These are phyloP conservation scores for Drosophila barbarae DNA, from an alignment of 2,888 invertebrate species.

Conservation along the genomic window DNA sequence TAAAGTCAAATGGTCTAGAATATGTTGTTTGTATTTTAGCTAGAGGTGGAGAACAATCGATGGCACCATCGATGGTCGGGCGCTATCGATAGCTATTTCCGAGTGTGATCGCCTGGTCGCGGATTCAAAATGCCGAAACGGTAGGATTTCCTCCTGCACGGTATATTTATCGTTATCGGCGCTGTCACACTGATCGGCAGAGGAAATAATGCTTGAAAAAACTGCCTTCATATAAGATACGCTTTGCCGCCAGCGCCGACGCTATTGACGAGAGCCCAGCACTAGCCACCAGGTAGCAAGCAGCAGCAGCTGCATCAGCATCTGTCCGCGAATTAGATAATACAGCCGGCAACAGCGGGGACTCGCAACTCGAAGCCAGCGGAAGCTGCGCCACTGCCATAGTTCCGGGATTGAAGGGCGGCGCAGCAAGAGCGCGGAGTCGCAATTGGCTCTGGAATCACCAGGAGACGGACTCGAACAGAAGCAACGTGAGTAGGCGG, in stretches of 20 bases:
- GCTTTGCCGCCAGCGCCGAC: slow-evolving; percentile 6
- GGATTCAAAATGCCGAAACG: neutral
- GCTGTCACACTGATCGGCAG: too few species aligned
- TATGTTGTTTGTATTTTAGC: slow-evolving; percentile 28
- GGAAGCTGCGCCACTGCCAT: slow-evolving; percentile 30
- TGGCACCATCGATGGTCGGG: too few species aligned
- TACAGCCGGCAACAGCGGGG: slow-evolving; percentile 7
- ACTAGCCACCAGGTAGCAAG: neutral
- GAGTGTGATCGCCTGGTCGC: neutral
- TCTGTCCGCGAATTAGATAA: slow-evolving; percentile 10
- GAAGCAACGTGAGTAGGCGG: slow-evolving; percentile 18
- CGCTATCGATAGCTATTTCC: neutral
- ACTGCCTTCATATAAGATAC: neutral
- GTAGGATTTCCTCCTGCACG: too few species aligned
- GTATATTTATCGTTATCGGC: too few species aligned
- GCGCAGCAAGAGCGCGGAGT: slow-evolving; percentile 20
- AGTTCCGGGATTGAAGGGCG: slow-evolving; percentile 30
- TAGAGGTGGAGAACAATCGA: neutral
- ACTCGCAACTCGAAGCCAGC: slow-evolving; percentile 5
- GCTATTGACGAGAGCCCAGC: neutral
- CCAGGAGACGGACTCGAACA: neutral
- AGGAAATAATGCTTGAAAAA: neutral
- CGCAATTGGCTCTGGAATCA: slow-evolving; percentile 1
- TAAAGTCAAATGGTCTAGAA: slow-evolving; percentile 30
- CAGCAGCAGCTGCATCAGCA: slow-evolving; percentile 5